A percentile compares a stretch with the other conserved stretches of the same genome.
phyloP scores from a whole-genome alignment of 2,797 vertebrate species.

The Melanotaenia trifasciata region DNA sequence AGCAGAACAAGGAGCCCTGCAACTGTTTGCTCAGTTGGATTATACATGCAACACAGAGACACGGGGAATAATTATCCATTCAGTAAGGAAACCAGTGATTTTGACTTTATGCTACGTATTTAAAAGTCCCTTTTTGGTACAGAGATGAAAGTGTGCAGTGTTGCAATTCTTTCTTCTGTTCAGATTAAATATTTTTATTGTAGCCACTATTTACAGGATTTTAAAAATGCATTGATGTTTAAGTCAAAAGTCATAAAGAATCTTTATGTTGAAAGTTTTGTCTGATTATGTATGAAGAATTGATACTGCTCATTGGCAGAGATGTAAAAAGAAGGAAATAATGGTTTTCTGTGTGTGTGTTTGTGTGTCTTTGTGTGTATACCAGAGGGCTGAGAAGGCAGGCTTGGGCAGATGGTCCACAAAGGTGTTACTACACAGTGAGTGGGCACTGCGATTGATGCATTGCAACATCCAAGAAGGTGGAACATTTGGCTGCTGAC shows the following conservation, averaged over 20 bases:
- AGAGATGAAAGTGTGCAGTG: constrained; percentile 13
- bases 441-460: constrained; percentile 84
- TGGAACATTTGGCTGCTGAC: constrained; percentile 86
- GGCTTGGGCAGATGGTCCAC: constrained; percentile 80
- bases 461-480: constrained; percentile 84
- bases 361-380: constrained; percentile 35
- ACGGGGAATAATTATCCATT: constrained; percentile 67
- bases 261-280: not conserved
- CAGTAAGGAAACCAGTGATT: constrained; percentile 41
- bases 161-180: not conserved
- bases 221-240: not conserved
- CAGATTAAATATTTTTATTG: not conserved
- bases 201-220: not conserved
- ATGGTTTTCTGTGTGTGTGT: constrained; percentile 33
- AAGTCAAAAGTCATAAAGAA: not conserved
- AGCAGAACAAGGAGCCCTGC: constrained; percentile 64
- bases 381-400: constrained; percentile 73
- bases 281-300: constrained; percentile 28
- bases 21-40: constrained; percentile 71
- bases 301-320: constrained; percentile 49
- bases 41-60: constrained; percentile 58
- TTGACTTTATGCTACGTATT: constrained; percentile 37
- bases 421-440: constrained; percentile 84
- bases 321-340: constrained; percentile 49
- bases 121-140: constrained; percentile 8